Evolutionary conservation across 2,113 vertebrate genomes (phyloP).

Genomic region (Propithecus coquereli): DNA sequence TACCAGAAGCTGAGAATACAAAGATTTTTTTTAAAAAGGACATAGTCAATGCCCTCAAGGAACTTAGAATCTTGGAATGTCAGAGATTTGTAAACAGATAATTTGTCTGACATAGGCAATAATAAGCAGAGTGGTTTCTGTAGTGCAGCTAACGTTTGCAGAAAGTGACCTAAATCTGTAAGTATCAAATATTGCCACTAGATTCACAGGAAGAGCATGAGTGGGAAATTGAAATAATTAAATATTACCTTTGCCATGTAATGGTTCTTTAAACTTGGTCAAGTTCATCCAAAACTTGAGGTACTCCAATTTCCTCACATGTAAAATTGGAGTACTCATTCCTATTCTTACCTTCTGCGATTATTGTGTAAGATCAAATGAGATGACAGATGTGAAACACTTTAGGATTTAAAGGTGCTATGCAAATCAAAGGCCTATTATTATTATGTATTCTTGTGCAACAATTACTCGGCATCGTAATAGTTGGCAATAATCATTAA

Average conservation of each 20-base stretch:
- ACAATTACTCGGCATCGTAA: slow-evolving; percentile 35
- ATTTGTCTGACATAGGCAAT: not conserved
- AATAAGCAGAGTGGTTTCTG: not conserved
- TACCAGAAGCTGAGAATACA: not conserved
- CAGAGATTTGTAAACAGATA: not conserved
- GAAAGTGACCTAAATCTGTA: not conserved
- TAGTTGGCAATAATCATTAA: slow-evolving; percentile 50
- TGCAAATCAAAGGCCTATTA: slow-evolving; percentile 40
- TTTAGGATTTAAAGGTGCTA: slow-evolving; percentile 2
- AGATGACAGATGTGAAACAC: slow-evolving; percentile 29
- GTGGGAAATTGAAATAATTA: not conserved
- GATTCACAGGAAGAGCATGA: not conserved
- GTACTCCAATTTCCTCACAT: not conserved
- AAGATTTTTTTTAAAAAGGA: not conserved
- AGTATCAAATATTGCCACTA: not conserved
- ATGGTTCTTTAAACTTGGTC: not conserved
- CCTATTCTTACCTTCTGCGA: not conserved
- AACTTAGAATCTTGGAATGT: not conserved
- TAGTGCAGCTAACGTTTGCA: not conserved
- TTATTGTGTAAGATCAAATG: not conserved
- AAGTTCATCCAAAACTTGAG: not conserved
- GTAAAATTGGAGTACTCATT: not conserved
- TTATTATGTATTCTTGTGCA: slow-evolving; percentile 15
- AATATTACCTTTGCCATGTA: not conserved
- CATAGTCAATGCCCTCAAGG: not conserved